A percentile compares a stretch with the other conserved stretches of the same genome.
phyloP scores from a whole-genome alignment of 2,888 invertebrate species.

The Drepana falcataria region DNA sequence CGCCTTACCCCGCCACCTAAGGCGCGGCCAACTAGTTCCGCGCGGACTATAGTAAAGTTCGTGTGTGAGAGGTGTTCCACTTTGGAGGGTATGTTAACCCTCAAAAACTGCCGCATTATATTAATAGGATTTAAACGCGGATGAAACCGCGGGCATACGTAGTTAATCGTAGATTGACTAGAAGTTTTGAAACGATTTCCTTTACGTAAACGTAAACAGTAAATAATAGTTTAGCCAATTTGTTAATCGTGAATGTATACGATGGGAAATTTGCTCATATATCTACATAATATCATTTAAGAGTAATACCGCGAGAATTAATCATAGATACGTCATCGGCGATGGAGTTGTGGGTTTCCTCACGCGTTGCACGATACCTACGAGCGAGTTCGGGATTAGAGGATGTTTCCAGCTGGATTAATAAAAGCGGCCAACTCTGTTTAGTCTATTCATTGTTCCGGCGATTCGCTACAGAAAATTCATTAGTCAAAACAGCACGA shows the following conservation, averaged over 20 bases:
- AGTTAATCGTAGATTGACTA: no score
- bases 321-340: not conserved
- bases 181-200: no score
- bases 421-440: conserved; percentile 33
- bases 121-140: no score
- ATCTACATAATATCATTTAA: not conserved
- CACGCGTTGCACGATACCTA: not conserved
- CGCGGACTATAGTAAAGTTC: no score
- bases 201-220: no score
- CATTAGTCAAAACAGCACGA: conserved; percentile 1
- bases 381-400: not conserved
- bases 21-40: no score
- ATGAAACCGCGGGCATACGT: no score
- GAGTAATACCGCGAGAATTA: not conserved
- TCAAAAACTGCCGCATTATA: no score
- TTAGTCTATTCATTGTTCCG: conserved; percentile 47
- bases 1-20: no score
- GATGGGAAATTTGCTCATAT: not conserved
- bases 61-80: no score
- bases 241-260: not conserved
- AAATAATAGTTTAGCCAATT: no score
- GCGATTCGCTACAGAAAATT: conserved; percentile 16
- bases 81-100: no score
- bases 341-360: not conserved
- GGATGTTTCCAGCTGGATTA: conserved; percentile 8